Base-by-base conservation (phyloP, 2,888 invertebrate species). In the Polydrusus cervinus region DNA sequence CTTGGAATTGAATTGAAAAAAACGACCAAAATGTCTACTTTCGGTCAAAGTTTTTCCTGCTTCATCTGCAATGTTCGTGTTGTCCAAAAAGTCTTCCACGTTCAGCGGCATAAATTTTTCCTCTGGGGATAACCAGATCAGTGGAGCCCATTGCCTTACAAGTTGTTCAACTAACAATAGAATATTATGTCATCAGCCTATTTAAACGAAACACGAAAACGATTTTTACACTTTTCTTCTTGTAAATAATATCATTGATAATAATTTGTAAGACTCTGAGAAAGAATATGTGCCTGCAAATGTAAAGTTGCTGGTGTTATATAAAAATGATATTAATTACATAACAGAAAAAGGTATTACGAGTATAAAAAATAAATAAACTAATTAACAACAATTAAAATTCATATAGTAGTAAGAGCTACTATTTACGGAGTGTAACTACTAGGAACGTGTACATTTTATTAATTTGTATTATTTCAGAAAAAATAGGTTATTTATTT, bases 81-180 rank as follows among this genome's bases (percentile, higher is more conserved):
- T 88, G 73, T 88, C 86, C 65, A 92, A 85, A 84, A 92, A 92
- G 78, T 90, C 89, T 60, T 90, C 89, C 1, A 92, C 91, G 68
- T 89, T 89, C 69, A 89, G 86, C 0, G 93, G 93, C 86, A 91
- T 87, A 83, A 90, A 92, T 83, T 88, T 88, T 85, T 93, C 93
- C 71, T 89, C 89, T 0, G 92, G 92, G 65, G 92, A 91, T 64
- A 93, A 86, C 91, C 92, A 92, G 25, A 93, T 89, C 60, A 92
- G 80, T 5, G 93, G 92, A 0, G 93, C 90, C 92, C 92, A 93
- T 84, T 89, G 87, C 73, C 85, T 88, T 55, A 91, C 89, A 75
- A 91, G 83, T 65, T 86, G 86, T 75, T 84, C 83, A 71, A 85
- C 86, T 85, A 73, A 68, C 81, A 82, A 73, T 45, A 45, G n/a